Percentiles rank a stretch among this genome's conserved stretches.
Conservation (phyloP, 2,113 vertebrate genomes). For the Solea solea region DNA sequence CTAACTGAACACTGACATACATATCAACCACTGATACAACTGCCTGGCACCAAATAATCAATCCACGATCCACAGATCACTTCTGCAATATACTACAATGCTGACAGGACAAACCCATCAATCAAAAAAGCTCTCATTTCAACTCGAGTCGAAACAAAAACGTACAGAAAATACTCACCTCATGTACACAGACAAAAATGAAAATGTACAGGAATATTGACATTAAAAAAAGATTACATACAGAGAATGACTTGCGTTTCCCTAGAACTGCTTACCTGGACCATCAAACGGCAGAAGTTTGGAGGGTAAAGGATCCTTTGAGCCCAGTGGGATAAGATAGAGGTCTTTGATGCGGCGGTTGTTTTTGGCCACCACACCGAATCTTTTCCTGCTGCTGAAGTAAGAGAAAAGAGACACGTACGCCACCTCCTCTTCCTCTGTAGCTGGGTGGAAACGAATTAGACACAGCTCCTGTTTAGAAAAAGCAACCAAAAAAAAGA, state of each 20-base stretch:
- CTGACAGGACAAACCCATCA: slow-evolving; percentile 41
- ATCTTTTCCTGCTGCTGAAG: slow-evolving; percentile 96
- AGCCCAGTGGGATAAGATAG: slow-evolving; percentile 95
- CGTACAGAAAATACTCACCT: slow-evolving; percentile 34
- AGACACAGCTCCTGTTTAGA: slow-evolving; percentile 90
- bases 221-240: slow-evolving; percentile 9
- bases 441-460: slow-evolving; percentile 97
- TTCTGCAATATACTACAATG: too few relatives aligned
- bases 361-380: slow-evolving; percentile 97
- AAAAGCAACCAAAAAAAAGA: not conserved
- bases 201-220: too few relatives aligned
- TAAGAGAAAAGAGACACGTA: slow-evolving; percentile 99
- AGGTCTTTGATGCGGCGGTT: slow-evolving; percentile 98
- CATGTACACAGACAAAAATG: not conserved
- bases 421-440: slow-evolving; percentile 97
- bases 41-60: too few relatives aligned
- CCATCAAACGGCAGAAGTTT: slow-evolving; percentile 99
- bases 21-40: too few relatives aligned
- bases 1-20: too few relatives aligned
- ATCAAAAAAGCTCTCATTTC: too few relatives aligned
- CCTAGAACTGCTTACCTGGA: slow-evolving; percentile 91
- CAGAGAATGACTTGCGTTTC: slow-evolving; percentile 20
- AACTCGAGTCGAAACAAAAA: slow-evolving; percentile 12
- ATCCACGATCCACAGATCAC: too few relatives aligned
- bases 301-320: slow-evolving; percentile 94